These are phyloP conservation scores for Spinus olivaceus DNA, from an alignment of 2,797 vertebrate genomes.

Conservation along the genomic window DNA sequence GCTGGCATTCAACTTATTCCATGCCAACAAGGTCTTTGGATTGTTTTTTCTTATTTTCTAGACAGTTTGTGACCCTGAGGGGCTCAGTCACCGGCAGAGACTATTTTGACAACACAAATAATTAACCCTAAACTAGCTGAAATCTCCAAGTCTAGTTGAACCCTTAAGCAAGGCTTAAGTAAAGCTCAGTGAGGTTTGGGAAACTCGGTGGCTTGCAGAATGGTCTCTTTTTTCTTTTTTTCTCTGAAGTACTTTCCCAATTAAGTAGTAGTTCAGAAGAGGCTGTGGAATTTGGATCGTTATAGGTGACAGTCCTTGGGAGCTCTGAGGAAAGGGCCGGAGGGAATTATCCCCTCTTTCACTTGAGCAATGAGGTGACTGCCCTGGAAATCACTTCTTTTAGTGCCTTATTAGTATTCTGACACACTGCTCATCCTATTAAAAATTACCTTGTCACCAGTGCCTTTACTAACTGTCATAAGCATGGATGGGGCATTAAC, in stretches of 20 bases:
- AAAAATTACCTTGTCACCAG: slow-evolving; percentile 51
- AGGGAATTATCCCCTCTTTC: slow-evolving; percentile 19
- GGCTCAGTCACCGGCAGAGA: neutral
- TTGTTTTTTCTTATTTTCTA: neutral
- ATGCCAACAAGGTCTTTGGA: neutral
- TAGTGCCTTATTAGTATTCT: slow-evolving; percentile 60
- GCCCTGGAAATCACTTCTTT: slow-evolving; percentile 24
- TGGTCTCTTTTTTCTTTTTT: neutral
- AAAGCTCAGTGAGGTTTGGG: neutral
- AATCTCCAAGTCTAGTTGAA: neutral
- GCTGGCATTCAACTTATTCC: neutral
- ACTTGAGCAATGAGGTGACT: slow-evolving; percentile 18
- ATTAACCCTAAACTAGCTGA: neutral
- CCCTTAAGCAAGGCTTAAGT: neutral
- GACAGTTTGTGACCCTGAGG: neutral
- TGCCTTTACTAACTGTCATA: slow-evolving; percentile 45
- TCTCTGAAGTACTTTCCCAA: neutral
- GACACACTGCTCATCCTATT: slow-evolving; percentile 43
- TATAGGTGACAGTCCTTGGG: neutral
- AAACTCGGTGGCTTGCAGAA: neutral
- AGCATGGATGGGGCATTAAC: slow-evolving; percentile 33
- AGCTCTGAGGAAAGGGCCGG: neutral
- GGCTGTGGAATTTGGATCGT: neutral
- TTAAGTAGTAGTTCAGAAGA: slow-evolving; percentile 19
- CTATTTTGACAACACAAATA: neutral